phyloP scores from a whole-genome alignment of 2,113 vertebrate species.

The Calyptomena viridis region DNA sequence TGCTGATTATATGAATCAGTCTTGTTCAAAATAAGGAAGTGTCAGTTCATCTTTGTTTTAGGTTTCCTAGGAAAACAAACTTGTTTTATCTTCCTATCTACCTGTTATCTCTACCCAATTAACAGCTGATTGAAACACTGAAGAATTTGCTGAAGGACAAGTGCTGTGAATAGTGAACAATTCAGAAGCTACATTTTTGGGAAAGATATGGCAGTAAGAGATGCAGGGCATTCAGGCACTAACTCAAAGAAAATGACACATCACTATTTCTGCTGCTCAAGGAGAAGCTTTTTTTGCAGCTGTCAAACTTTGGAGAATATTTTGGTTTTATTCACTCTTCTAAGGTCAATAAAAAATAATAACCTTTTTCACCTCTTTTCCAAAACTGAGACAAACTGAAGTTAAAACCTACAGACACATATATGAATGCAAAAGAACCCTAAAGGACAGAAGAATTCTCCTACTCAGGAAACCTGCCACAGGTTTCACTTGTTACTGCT shows the following conservation, averaged over 20 bases:
- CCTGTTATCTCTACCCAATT: not conserved
- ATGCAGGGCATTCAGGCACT: not conserved
- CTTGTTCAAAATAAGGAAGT: not conserved
- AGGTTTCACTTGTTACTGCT: not conserved
- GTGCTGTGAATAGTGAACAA: not conserved
- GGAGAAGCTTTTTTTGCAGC: not conserved
- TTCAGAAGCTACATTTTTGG: not conserved
- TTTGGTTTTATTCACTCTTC: not conserved
- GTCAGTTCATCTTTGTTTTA: not conserved
- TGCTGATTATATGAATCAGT: not conserved
- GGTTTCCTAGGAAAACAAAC: not conserved
- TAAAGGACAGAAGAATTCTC: not conserved
- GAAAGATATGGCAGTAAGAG: not conserved
- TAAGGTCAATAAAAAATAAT: not conserved
- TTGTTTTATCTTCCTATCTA: not conserved
- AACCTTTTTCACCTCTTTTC: not conserved
- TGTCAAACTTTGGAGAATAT: not conserved
- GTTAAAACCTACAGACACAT: not conserved
- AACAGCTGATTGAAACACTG: rapidly evolving
- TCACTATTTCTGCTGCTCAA: not conserved
- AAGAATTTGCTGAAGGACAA: not conserved
- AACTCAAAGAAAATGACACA: not conserved
- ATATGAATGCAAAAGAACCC: not conserved
- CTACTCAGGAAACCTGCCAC: not conserved
- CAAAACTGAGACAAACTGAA: not conserved